Base-by-base conservation (phyloP, 2,113 vertebrate species). In the Nymphicus hollandicus region DNA sequence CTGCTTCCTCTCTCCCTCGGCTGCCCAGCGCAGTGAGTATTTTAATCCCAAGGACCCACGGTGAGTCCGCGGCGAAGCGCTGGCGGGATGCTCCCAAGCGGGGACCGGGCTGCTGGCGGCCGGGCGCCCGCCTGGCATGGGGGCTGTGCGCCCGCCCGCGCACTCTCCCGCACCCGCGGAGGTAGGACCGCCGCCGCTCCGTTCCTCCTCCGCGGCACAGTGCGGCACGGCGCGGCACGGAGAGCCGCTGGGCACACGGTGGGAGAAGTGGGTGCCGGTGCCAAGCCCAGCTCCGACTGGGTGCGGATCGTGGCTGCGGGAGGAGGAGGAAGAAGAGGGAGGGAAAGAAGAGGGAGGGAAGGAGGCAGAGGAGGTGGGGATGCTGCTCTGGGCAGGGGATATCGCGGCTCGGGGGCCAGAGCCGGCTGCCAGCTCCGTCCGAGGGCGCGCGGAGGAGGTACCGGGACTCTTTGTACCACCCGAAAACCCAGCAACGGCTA, bases 31-130 rank as follows among this genome's bases (percentile, higher is more conserved):
- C 56, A 23, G 52, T 17, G 60, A 88, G 81, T 79, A 46, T 94
- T 91, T 68, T 97, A 98, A 97, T 97, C 96, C 97, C 86, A 94
- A 74, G 50, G 89, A 89, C 79, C 35, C 63, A 11, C 33, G 19
- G 80, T 47, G 73, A 60, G 82, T 91, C 39, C 33, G 77, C 72
- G 20, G 68, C 46, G 43, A 52, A 94, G 95, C 33, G 81, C 78
- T 11, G 60, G 60, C 86, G 43, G 81, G 92, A 88, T 95, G 87
- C 87, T 91, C 33, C 52, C 72, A 1, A 50, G 80, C 56, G 4
- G 65, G 35, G n/a, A 41, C 29, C 39, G 58, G 79, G 81, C 56
- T 83, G 86, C 74, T 56, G 89, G 68, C 55, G n/a, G 52, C 63
- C 55, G 56, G 49, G 86, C 52, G 49, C 70, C 44, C 37, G 74